Conservation (phyloP, 2,888 invertebrate genomes). For the Drosophila leonis region DNA sequence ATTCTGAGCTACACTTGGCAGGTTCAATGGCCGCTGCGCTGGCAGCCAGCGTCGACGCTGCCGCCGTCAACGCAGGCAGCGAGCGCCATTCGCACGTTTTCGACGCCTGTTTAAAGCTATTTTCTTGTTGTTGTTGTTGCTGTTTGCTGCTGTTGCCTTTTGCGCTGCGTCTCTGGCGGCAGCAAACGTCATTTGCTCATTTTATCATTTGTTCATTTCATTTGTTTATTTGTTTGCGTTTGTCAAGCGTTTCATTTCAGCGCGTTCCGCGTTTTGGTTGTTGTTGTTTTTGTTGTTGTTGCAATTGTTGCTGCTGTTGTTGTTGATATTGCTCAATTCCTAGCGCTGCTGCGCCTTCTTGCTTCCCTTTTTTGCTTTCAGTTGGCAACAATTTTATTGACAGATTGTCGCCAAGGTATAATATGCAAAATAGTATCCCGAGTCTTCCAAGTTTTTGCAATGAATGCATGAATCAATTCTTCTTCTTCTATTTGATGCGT, state of each 20-base stretch:
- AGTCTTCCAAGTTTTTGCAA: conserved; percentile 9
- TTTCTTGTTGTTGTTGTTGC: conserved; percentile 33
- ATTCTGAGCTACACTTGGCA: conserved; percentile 79
- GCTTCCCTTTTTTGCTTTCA: conserved; percentile 19
- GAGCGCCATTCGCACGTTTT: conserved; percentile 76
- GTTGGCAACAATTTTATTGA: conserved; percentile 54
- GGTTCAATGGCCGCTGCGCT: conserved; percentile 72
- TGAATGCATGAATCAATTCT: neutral
- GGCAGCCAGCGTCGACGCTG: conserved; percentile 36
- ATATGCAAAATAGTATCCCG: conserved; percentile 26
- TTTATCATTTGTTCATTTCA: conserved; percentile 51
- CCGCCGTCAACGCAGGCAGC: conserved; percentile 44
- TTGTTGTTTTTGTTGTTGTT: conserved; percentile 17
- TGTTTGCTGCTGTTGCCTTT: conserved; percentile 27
- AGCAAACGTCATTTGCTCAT: conserved; percentile 32
- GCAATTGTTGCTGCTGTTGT: conserved; percentile 14
- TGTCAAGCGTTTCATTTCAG: conserved; percentile 43
- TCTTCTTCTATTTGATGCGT: neutral
- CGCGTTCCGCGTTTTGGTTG: conserved; percentile 34
- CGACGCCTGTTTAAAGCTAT: conserved; percentile 43
- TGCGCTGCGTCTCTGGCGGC: conserved; percentile 19
- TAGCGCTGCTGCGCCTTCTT: conserved; percentile 41
- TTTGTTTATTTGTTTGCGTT: conserved; percentile 50
- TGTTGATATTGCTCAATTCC: conserved; percentile 10
- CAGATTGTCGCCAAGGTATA: conserved; percentile 10